Evolutionary conservation across 2,888 invertebrate species (phyloP), one percentile per base, ranked within the genome.

Genomic region (Orchesella flavescens): DNA sequence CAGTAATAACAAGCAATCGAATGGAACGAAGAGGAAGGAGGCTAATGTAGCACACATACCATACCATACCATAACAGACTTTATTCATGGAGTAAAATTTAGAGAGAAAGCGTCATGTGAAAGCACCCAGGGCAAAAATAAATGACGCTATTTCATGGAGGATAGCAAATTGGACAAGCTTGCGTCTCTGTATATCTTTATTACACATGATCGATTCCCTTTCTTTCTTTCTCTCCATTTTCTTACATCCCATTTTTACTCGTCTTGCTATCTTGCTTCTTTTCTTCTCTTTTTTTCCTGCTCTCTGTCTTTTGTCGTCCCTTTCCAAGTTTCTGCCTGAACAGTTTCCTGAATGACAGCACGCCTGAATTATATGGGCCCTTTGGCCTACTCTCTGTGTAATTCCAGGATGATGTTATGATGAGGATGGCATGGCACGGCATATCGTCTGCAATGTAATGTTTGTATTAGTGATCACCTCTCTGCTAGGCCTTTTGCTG

Each of bases 141-240:
- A 66, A 61, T 24, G 61, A 61, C 19, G 24, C 13, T n/a, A 61
- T 61, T 61, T 19, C 24, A 61, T 61, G 24, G 61, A 10, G 43
- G 66, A 17, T 15, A 66, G 66, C 66, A 43, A 66, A 66, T 66
- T 66, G 66, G 46, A 66, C 66, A 66, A 49, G 15, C 65, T 65
- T 49, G 21, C 19, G 23, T 24, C 53, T 24, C 53, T 53, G 78
- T 74, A 83, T 83, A 78, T 73, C 83, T 73, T 83, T 83, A 83
- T 83, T 78, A 78, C 83, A 83, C 83, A 69, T 83, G 83, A 83
- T 83, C 68, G 83, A 83, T 74, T 78, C 73, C 17, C 49, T 73
- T 81, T 74, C 68, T 68, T 34, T 72, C 23, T 53, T 72, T 61
- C 66, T 57, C 23, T 73, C 53, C 12, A 53, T n/a, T 24, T 73